Evolutionary conservation across 2,797 vertebrate genomes (phyloP).

Genomic region (Acanthis flammea): DNA sequence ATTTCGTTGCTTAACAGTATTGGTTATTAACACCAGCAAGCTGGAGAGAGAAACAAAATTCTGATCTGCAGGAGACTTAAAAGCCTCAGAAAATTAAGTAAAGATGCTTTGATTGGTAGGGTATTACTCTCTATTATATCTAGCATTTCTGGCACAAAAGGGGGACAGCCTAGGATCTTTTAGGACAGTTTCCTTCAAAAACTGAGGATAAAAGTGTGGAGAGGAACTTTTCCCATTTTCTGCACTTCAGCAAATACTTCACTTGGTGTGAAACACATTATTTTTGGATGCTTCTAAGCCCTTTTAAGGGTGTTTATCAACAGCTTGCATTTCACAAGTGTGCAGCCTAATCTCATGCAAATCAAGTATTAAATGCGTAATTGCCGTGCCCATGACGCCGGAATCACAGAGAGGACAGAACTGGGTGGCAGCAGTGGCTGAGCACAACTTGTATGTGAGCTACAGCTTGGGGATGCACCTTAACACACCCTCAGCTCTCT

Average conservation of each 20-base stretch:
- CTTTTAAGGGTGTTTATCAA: background rate
- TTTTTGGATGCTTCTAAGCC: background rate
- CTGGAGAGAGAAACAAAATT: background rate
- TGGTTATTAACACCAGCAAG: background rate
- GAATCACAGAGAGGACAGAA: background rate
- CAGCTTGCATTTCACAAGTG: background rate
- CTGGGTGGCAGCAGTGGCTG: background rate
- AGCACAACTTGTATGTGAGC: fast-evolving
- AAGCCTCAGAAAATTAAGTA: background rate
- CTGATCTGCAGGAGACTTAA: background rate
- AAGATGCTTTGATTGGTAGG: background rate
- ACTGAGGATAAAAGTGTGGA: background rate
- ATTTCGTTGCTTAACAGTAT: background rate
- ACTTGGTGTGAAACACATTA: background rate
- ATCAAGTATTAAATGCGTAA: background rate
- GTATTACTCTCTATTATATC: background rate
- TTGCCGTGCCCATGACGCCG: background rate
- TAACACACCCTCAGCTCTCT: background rate
- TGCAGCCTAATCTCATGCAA: background rate
- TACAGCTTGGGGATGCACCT: background rate
- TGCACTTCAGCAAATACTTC: background rate
- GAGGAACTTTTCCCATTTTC: background rate
- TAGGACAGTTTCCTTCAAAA: background rate
- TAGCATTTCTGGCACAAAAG: background rate
- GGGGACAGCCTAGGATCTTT: background rate